These are phyloP conservation scores for Aulostomus chinensis DNA, from an alignment of 2,797 vertebrate species.

Conservation along the genomic window DNA sequence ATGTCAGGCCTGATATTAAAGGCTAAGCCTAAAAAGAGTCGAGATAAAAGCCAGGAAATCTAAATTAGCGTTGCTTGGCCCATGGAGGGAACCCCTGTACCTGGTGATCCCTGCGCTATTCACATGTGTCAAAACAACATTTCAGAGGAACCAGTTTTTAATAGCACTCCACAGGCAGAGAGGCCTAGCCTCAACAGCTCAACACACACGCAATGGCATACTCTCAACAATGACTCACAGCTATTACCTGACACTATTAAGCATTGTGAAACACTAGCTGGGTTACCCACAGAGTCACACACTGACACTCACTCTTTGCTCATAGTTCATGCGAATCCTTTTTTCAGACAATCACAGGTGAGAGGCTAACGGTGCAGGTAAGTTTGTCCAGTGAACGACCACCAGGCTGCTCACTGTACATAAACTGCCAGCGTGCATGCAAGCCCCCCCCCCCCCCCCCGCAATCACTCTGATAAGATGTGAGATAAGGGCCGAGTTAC, in stretches of 20 bases:
- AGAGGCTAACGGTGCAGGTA: slow-evolving; percentile 30
- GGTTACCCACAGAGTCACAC: slow-evolving; percentile 61
- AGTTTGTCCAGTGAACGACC: slow-evolving; percentile 54
- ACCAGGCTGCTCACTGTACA: slow-evolving; percentile 36
- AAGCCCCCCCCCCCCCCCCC: slow-evolving; percentile 15
- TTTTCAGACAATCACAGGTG: slow-evolving; percentile 63
- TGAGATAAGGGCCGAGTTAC: slow-evolving; percentile 5
- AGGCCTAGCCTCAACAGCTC: slow-evolving; percentile 47
- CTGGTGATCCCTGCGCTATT: slow-evolving; percentile 57
- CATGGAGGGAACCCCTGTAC: slow-evolving; percentile 56
- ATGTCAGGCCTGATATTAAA: slow-evolving; percentile 30
- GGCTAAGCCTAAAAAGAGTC: slow-evolving; percentile 7
- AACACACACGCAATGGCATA: slow-evolving; percentile 69
- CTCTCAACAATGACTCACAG: slow-evolving; percentile 70
- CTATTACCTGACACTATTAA: slow-evolving; percentile 64
- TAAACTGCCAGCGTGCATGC: slow-evolving; percentile 35
- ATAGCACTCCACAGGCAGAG: slow-evolving; percentile 26
- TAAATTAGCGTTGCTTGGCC: slow-evolving; percentile 25
- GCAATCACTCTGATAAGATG: slow-evolving; percentile 39
- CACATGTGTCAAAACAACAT: slow-evolving; percentile 69
- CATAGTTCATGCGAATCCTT: slow-evolving; percentile 67
- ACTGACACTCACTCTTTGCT: slow-evolving; percentile 61
- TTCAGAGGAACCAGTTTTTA: slow-evolving; percentile 63
- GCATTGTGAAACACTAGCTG: slow-evolving; percentile 67
- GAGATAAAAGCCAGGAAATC: slow-evolving; percentile 35